These are phyloP conservation scores for Drosophila subpulchrella DNA, from an alignment of 1,140 invertebrate species.

Conservation along the genomic window DNA sequence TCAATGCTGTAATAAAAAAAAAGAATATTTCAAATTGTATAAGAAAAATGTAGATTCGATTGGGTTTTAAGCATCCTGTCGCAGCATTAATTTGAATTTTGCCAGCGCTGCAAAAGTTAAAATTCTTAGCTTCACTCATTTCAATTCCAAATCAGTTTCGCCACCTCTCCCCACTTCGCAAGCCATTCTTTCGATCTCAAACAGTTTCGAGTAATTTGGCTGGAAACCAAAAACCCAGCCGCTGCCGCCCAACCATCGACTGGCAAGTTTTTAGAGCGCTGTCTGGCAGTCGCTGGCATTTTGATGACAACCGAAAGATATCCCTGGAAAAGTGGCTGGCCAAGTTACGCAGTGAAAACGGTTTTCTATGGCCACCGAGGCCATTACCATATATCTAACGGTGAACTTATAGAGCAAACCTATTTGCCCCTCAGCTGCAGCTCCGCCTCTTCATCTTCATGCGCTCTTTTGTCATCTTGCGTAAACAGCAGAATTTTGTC, in stretches of 20 bases:
- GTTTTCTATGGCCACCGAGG: constrained; percentile 60
- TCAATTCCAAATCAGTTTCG: constrained; percentile 66
- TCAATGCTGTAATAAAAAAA: constrained; percentile 1
- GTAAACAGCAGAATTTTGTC: constrained; percentile 58
- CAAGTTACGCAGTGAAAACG: constrained; percentile 58
- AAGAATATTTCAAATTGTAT: constrained; percentile 13
- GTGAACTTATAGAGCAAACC: constrained; percentile 48
- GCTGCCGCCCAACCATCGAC: not conserved
- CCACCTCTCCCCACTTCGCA: not conserved
- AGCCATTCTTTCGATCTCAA: not conserved
- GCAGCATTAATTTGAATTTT: constrained; percentile 67
- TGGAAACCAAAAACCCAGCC: constrained; percentile 57
- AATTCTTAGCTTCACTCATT: constrained; percentile 59
- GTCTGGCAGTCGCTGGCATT: constrained; percentile 67
- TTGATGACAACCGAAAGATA: constrained; percentile 74
- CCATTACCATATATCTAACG: constrained; percentile 77
- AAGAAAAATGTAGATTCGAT: constrained; percentile 35
- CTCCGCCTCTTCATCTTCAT: not conserved
- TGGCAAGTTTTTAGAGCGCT: constrained; percentile 3
- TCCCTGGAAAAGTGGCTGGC: constrained; percentile 57
- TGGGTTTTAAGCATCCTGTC: constrained; percentile 9
- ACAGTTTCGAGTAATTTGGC: constrained; percentile 67
- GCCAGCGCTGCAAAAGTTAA: constrained; percentile 60
- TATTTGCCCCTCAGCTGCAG: constrained; percentile 34
- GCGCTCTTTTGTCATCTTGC: constrained; percentile 68